Conservation (phyloP, 1,140 invertebrate genomes). For the Drosophila navojoa region DNA sequence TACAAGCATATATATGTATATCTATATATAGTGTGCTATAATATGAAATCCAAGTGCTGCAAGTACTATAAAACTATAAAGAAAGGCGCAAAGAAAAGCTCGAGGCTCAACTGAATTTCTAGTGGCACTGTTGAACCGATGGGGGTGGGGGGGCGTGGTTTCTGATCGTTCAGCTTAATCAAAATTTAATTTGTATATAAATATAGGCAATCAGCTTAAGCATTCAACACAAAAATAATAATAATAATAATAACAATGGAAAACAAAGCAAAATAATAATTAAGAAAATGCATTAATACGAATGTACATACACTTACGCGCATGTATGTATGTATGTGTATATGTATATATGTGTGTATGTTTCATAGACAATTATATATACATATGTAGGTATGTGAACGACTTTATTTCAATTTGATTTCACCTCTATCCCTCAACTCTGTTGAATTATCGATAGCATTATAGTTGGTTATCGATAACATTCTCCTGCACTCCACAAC, state of each 20-base stretch:
- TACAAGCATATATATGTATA: conserved; percentile 2
- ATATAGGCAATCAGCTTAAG: conserved; percentile 37
- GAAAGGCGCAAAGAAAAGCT: too few relatives aligned
- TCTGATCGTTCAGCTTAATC: conserved; percentile 28
- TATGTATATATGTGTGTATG: background rate
- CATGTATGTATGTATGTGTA: conserved; percentile 25
- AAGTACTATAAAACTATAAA: conserved; percentile 23
- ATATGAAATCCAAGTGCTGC: conserved; percentile 15
- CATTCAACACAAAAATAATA: conserved; percentile 8
- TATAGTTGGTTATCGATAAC: too few relatives aligned
- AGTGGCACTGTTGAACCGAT: background rate
- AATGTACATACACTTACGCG: conserved; percentile 9
- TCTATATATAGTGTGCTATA: background rate
- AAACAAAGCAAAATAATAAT: background rate
- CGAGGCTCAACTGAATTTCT: background rate
- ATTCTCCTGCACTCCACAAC: too few relatives aligned
- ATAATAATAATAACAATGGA: background rate
- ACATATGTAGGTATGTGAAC: background rate
- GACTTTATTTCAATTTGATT: too few relatives aligned
- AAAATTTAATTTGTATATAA: conserved; percentile 51
- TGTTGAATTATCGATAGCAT: too few relatives aligned
- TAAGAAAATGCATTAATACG: conserved; percentile 4
- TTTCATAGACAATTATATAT: background rate
- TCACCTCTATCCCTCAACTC: too few relatives aligned
- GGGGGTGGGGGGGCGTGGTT: background rate